Percentiles rank a stretch among this genome's conserved stretches.
Evolutionary conservation across 2,797 vertebrate genomes (phyloP).

Genomic region (Discoglossus pictus): DNA sequence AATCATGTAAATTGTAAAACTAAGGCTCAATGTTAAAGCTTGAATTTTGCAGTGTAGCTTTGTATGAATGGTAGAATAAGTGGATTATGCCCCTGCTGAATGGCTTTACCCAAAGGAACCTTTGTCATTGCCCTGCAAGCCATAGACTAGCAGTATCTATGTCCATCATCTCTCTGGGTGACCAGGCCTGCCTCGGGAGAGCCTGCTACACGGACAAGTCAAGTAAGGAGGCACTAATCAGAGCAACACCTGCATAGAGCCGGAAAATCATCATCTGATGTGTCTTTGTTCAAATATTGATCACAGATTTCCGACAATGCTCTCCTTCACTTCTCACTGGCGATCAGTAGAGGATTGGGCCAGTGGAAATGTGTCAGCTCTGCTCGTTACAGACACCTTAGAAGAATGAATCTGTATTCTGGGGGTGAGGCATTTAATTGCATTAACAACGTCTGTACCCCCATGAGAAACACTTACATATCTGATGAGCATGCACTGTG

Average conservation of each 20-base stretch:
- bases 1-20: too few species aligned
- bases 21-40: too few species aligned
- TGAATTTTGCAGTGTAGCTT: neutral
- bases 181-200: constrained; percentile 15
- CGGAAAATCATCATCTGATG: constrained; percentile 35
- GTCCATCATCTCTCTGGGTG: constrained; percentile 22
- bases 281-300: constrained; percentile 53
- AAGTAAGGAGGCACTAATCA: constrained; percentile 44
- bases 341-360: constrained; percentile 36
- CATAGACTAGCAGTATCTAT: neutral
- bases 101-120: neutral
- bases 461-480: constrained; percentile 35
- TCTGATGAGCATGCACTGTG: constrained; percentile 24
- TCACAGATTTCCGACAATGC: constrained; percentile 49
- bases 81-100: neutral
- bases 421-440: constrained; percentile 37
- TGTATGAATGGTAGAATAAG: neutral
- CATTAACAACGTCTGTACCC: constrained; percentile 43
- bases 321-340: constrained; percentile 39
- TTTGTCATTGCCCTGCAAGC: neutral
- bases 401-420: constrained; percentile 31
- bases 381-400: constrained; percentile 33
- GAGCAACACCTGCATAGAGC: constrained; percentile 35
- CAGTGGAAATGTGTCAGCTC: constrained; percentile 33
- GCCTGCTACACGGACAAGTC: constrained; percentile 15